These are phyloP conservation scores for Drosophila ananassae DNA, from an alignment of 1,140 invertebrate genomes.

Conservation along the genomic window DNA sequence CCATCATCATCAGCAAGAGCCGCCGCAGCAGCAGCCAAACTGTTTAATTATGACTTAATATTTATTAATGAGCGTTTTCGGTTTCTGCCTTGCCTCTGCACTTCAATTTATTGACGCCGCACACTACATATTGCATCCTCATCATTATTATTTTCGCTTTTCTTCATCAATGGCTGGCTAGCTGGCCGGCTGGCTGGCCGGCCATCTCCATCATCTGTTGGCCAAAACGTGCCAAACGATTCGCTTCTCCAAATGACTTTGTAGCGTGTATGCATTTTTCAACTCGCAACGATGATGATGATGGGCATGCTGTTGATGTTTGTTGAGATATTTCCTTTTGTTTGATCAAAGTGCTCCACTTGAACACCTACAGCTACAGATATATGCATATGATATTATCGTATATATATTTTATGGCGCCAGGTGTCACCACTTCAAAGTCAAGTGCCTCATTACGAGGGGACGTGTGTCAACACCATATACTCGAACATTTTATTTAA, in stretches of 20 bases:
- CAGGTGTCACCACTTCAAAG: slow-evolving; percentile 55
- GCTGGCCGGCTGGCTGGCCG: too few species aligned
- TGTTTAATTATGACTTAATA: slow-evolving; percentile 76
- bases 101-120: slow-evolving; percentile 42
- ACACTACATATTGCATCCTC: slow-evolving; percentile 49
- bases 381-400: slow-evolving; percentile 4
- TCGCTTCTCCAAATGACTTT: slow-evolving; percentile 62
- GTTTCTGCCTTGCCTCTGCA: slow-evolving; percentile 22
- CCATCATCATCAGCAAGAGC: neutral
- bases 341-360: slow-evolving; percentile 43
- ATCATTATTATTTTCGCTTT: slow-evolving; percentile 18
- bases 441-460: slow-evolving; percentile 25
- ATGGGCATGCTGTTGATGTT: slow-evolving; percentile 37
- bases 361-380: slow-evolving; percentile 13
- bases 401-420: slow-evolving; percentile 27
- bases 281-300: slow-evolving; percentile 5
- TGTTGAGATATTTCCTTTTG: slow-evolving; percentile 26
- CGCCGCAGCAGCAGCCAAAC: slow-evolving; percentile 2
- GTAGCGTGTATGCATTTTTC: slow-evolving; percentile 54
- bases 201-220: slow-evolving; percentile 48
- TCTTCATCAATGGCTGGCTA: slow-evolving; percentile 25
- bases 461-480: slow-evolving; percentile 36
- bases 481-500: slow-evolving; percentile 4
- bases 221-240: slow-evolving; percentile 41
- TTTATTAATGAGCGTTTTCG: slow-evolving; percentile 68